Conservation (phyloP, 2,113 vertebrate genomes). For the Menura novaehollandiae region DNA sequence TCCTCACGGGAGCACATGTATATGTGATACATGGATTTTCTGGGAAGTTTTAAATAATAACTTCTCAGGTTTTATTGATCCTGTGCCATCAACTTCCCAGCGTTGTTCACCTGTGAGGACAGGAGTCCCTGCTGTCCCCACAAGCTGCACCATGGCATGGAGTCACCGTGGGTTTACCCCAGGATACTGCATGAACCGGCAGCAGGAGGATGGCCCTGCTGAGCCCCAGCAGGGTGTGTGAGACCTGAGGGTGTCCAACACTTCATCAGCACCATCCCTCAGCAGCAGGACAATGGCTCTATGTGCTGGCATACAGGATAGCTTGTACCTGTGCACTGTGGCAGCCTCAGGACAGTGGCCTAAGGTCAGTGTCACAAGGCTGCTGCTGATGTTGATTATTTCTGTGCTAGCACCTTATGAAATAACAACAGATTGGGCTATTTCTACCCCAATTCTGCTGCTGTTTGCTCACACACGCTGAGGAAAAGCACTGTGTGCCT, state of each 20-base stretch:
- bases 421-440: neutral
- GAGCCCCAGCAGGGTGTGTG: neutral
- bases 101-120: rapidly evolving
- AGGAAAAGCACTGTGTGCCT: neutral
- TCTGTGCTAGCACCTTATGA: neutral
- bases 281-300: neutral
- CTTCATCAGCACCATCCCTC: no score
- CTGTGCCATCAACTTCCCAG: neutral
- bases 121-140: neutral
- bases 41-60: neutral
- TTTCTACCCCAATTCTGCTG: neutral
- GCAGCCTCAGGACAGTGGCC: neutral
- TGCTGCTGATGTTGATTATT: neutral
- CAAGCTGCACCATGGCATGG: rapidly evolving
- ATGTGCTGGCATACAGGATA: neutral
- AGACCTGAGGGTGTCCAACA: neutral
- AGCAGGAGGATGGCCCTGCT: neutral
- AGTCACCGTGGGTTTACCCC: rapidly evolving
- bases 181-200: neutral
- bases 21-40: neutral
- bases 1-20: rapidly evolving
- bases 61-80: neutral
- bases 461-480: neutral
- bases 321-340: neutral
- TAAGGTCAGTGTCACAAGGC: rapidly evolving